phyloP scores from a whole-genome alignment of 92 coral and sea anemone species.

The Desmophyllum pertusum region DNA sequence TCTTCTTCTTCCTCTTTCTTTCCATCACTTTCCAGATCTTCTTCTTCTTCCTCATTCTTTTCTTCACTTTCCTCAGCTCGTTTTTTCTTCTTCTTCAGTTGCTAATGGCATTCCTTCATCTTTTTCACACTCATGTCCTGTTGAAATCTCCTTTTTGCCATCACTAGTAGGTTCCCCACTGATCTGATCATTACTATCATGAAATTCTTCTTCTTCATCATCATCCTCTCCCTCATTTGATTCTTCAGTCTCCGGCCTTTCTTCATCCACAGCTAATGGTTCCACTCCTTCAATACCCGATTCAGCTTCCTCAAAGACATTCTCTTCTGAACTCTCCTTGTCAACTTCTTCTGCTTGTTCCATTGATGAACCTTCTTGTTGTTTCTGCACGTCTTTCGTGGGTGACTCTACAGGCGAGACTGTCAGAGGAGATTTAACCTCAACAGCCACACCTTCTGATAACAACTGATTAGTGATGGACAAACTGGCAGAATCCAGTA shows the following conservation, averaged over 20 bases:
- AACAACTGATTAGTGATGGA: constrained; percentile 15
- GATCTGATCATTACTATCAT: constrained; percentile 28
- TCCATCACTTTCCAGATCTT: neutral
- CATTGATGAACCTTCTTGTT: neutral
- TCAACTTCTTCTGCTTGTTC: constrained; percentile 5
- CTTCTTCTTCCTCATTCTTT: neutral
- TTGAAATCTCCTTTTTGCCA: neutral
- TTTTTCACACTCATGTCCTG: neutral
- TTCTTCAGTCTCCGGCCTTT: neutral
- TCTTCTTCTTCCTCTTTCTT: neutral
- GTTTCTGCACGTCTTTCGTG: neutral
- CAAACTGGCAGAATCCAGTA: constrained; percentile 10
- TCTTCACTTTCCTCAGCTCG: neutral
- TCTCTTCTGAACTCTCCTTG: constrained; percentile 29
- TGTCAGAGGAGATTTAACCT: constrained; percentile 8
- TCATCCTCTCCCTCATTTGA: neutral
- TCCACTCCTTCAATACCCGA: constrained; percentile 27
- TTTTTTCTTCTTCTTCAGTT: neutral
- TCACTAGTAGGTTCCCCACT: too few species aligned
- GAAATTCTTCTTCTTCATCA: constrained; percentile 14
- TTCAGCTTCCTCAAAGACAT: constrained; percentile 25
- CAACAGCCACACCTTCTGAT: constrained; percentile 25
- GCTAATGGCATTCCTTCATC: neutral
- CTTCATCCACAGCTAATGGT: neutral
- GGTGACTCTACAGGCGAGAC: neutral